Evolutionary conservation across 2,113 vertebrate genomes (phyloP), one percentile per base, ranked within the genome.

Genomic region (Larimichthys crocea): DNA sequence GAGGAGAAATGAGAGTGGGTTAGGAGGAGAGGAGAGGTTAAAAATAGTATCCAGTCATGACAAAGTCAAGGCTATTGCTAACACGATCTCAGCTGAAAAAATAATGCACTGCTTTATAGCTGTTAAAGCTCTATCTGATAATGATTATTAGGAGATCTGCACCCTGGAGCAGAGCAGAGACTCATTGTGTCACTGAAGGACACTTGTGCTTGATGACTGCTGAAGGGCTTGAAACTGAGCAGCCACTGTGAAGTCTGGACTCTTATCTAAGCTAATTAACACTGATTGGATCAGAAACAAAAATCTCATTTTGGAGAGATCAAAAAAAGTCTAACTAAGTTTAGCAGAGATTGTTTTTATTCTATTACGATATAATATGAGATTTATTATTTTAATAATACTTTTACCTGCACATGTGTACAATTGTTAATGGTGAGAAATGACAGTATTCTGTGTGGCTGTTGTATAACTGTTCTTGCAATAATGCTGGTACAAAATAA

Each of bases 241-340:
- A 57, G 56, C 62, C 60, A 62, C 67, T 77, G 44, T 68, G 20
- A 69, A 65, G 26, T 62, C 53, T 26, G n/a, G 22, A n/a, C 73
- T 80, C 73, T 76, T 60, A 85, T 81, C 59, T 52, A 15, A 64
- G 60, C 29, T 65, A 63, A 79, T 52, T 76, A 80, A 5, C 76
- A 62, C 49, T 48, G 57, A 64, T 20, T 10, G 6, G 52, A 77
- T 15, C 1, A 74, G 63, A 74, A 56, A 40, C 35, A 40, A 8
- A 57, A 24, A 20, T 22, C 74, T 83, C 55, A 42, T 49, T 29
- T 2, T 19, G 17, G 22, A 65, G 17, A 62, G 20, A 80, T 85
- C 66, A 83, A 50, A 87, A 52, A 52, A 74, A 20, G 24, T 71
- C 22, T 48, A 20, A 67, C 63, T 2, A 14, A 59, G 26, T 67